Evolutionary conservation across 37 sponge, comb jelly and placozoan genomes (phyloP), one percentile per base, ranked within the genome.

Genomic region (Beroe ovata): DNA sequence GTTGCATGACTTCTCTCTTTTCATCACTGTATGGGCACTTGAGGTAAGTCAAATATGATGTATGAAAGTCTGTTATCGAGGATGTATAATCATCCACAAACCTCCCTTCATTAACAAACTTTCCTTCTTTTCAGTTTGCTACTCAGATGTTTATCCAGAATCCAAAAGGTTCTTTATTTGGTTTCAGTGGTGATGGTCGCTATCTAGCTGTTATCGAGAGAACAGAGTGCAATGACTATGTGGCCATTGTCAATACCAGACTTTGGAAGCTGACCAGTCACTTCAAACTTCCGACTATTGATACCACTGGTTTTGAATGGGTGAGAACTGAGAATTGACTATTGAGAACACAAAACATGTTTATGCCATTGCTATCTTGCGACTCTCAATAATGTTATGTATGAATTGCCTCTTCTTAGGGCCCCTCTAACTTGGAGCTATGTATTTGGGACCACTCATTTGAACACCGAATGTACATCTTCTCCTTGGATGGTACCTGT

Each of bases 371-470:
- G n/a, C n/a, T n/a, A n/a, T n/a, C n/a, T n/a, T n/a, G n/a, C n/a
- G n/a, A n/a, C n/a, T n/a, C n/a, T n/a, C n/a, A n/a, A n/a, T n/a
- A n/a, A n/a, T n/a, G n/a, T n/a, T n/a, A n/a, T n/a, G n/a, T n/a
- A n/a, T n/a, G n/a, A n/a, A n/a, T n/a, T 47, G 11, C 11, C 54
- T 47, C 11, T 11, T 11, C 54, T 47, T 11, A 47, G 54, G 54
- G 54, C 54, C 54, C 54, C 54, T 47, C 54, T 4, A 42, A 39
- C 23, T 36, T 42, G n/a, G 54, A 42, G 84, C n/a, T 77, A 54
- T 77, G 84, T 39, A 42, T 77, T 32, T 77, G 84, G 84, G 84
- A 77, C 33, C 84, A 77, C 84, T 16, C 38, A 6, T 77, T 77
- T 29, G 84, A 77, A 19, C 84, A 77, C 84, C 39, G 84, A 26